A percentile compares a stretch with the other conserved stretches of the same genome.
These are phyloP conservation scores for Poeciliopsis retropinna DNA, from an alignment of 2,113 vertebrate species.

Conservation along the genomic window DNA sequence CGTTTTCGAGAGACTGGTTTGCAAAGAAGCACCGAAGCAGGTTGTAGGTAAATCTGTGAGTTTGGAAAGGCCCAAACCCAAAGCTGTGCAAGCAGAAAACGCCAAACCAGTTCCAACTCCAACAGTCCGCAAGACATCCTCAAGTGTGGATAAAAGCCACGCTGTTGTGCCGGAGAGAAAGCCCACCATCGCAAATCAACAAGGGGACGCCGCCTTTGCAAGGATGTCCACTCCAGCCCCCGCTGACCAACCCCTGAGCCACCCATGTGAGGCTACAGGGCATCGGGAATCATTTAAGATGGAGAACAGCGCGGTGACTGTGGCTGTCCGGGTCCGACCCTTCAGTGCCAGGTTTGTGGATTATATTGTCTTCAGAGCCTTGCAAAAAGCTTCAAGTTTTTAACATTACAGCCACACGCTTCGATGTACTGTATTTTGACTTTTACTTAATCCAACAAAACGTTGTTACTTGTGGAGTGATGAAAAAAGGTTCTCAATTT, in stretches of 20 bases:
- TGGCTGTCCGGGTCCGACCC: slow-evolving; percentile 91
- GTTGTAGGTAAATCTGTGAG: slow-evolving; percentile 48
- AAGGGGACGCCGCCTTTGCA: slow-evolving; percentile 22
- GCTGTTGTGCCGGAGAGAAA: slow-evolving; percentile 46
- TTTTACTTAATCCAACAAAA: too few relatives aligned
- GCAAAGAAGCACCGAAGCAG: slow-evolving; percentile 58
- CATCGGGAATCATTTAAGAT: slow-evolving; percentile 72
- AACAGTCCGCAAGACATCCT: slow-evolving; percentile 14
- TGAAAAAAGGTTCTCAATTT: too few relatives aligned
- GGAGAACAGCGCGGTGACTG: slow-evolving; percentile 90
- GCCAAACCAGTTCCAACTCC: slow-evolving; percentile 33
- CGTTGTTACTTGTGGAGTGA: too few relatives aligned
- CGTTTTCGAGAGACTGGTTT: slow-evolving; percentile 57
- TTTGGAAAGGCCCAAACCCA: slow-evolving; percentile 71
- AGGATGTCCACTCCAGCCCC: slow-evolving; percentile 11
- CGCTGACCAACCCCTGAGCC: slow-evolving; percentile 35
- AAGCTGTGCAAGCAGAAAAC: slow-evolving; percentile 48
- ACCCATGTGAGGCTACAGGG: slow-evolving; percentile 32
- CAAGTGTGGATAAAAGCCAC: slow-evolving; percentile 25
- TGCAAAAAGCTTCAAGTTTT: too few relatives aligned
- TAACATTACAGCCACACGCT: too few relatives aligned
- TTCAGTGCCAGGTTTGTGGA: slow-evolving; percentile 87
- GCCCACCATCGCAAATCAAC: slow-evolving; percentile 22
- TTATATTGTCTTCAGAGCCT: too few relatives aligned
- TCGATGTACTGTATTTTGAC: too few relatives aligned